Conservation (phyloP, 2,888 invertebrate genomes). For the Nemurella pictetii region DNA sequence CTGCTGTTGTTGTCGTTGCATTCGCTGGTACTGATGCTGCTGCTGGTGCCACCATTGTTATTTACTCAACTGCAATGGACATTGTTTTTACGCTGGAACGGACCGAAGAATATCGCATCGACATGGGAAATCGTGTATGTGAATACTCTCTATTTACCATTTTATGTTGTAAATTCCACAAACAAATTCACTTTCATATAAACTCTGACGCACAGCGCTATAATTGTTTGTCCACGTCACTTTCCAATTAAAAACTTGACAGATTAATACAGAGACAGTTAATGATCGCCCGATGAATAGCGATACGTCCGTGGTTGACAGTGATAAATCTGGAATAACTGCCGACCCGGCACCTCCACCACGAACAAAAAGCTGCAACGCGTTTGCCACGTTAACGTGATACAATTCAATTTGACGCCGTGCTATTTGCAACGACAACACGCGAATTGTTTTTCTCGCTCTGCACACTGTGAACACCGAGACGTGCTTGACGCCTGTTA, state of each 20-base stretch:
- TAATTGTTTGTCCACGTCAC: neutral
- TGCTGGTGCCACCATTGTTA: neutral
- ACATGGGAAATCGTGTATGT: neutral
- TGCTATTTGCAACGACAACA: neutral
- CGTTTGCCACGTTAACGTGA: neutral
- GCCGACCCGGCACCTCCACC: neutral
- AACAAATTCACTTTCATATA: neutral
- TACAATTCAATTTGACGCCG: neutral
- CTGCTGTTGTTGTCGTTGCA: neutral
- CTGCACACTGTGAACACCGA: neutral
- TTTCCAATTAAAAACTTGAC: neutral
- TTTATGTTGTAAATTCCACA: neutral
- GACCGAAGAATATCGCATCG: neutral
- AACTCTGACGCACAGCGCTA: neutral
- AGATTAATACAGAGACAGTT: neutral
- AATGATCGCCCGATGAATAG: neutral
- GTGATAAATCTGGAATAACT: neutral
- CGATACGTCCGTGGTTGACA: neutral
- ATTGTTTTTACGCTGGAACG: neutral
- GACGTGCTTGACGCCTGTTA: neutral
- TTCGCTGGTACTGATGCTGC: neutral
- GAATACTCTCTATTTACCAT: neutral
- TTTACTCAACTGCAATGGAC: neutral
- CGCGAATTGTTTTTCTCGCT: neutral
- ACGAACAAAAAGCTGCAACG: neutral